Base-by-base conservation (phyloP, 23 tunicate species). In the Phallusia fumigata region DNA sequence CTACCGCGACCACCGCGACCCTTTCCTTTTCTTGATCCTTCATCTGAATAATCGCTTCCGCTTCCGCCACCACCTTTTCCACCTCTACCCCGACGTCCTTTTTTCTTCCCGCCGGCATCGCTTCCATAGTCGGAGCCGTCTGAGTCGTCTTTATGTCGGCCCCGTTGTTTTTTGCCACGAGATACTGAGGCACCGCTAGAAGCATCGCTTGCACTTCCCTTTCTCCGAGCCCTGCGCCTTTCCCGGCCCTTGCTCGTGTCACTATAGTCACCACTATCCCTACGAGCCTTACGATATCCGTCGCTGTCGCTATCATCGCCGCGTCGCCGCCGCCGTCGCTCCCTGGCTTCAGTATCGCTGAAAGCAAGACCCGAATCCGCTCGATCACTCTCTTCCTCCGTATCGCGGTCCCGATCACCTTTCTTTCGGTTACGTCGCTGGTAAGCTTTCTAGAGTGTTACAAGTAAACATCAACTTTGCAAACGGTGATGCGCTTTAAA, bases 331-430 rank as follows among this genome's bases (percentile, higher is more conserved):
- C 97, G 74, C 34, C 91, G 83, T 73, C 97, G 49, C 65, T 92
- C 97, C 49, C 88, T 73, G 31, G 81, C 97, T 76, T 92, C 97
- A 19, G 64, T 92, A 69, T 92, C 97, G 73, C 88, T 86, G 78
- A 92, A 92, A 10, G 97, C 97, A 36, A 92, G 86, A 8, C 97
- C 97, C 76, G 88, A 83, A 85, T 92, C 97, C 19, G 97, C 97
- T 31, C 88, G 33, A 13, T 84, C 86, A 30, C 82, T 75, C 6
- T 91, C 96, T 28, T 90, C 89, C 31, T 90, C 89, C 65, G 88
- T 83, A n/a, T 81, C 88, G 21, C 81, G 35, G 24, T 73, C 84
- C 0, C 47, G 32, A n/a, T 79, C 90, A 0, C 44, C 82, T 65
- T 81, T 87, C 77, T 87, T 82, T 65, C 82, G 64, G 49, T 84